These are phyloP conservation scores for Tolypeutes matacus DNA, from an alignment of 2,797 vertebrate species.

Conservation along the genomic window DNA sequence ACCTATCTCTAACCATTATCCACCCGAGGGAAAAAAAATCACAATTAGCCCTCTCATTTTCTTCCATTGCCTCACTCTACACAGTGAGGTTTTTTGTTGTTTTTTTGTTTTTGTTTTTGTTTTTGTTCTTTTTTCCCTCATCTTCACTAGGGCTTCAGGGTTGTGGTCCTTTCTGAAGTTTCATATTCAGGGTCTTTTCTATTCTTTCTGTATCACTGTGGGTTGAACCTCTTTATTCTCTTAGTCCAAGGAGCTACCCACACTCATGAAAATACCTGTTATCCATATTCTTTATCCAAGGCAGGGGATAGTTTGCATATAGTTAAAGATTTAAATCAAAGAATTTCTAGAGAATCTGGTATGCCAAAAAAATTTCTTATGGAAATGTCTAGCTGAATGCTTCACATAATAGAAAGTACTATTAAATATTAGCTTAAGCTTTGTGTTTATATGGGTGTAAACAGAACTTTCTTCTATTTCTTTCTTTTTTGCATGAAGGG, in stretches of 20 bases:
- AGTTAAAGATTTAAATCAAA: neutral
- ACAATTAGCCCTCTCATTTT: neutral
- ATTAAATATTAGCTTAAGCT: neutral
- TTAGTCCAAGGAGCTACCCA: neutral
- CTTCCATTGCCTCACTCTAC: neutral
- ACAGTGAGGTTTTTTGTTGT: neutral
- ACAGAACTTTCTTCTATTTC: neutral
- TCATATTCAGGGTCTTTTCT: slow-evolving; percentile 37
- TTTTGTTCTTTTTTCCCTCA: neutral
- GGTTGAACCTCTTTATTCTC: neutral
- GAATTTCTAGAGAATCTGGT: neutral
- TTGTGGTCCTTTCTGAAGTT: neutral
- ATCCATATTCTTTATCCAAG: neutral
- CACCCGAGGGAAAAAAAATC: neutral
- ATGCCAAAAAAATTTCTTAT: neutral
- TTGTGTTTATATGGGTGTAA: neutral
- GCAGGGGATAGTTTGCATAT: neutral
- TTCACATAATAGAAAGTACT: neutral
- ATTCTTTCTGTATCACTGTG: neutral
- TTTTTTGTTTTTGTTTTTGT: neutral
- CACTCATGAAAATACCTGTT: neutral
- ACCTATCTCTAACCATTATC: neutral
- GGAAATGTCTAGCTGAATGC: neutral
- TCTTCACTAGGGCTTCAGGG: neutral
- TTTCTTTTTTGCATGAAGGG: neutral